phyloP scores from a whole-genome alignment of 2,797 vertebrate genomes.

The Champsocephalus esox region DNA sequence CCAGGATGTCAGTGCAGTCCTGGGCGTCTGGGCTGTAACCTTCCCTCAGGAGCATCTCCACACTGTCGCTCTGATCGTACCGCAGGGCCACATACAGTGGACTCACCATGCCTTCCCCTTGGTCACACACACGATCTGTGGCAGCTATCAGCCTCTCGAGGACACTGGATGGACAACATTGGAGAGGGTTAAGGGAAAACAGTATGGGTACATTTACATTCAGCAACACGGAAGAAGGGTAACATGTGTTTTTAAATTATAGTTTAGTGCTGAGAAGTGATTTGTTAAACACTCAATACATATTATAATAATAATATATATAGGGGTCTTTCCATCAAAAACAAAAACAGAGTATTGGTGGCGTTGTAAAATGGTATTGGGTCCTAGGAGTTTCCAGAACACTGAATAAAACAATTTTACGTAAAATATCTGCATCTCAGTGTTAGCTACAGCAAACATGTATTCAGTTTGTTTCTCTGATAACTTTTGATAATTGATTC shows the following conservation, averaged over 20 bases:
- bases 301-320: too few relatives aligned
- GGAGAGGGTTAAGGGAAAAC: background rate
- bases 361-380: too few relatives aligned
- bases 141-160: slow-evolving; percentile 86
- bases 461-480: too few relatives aligned
- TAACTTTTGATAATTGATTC: too few relatives aligned
- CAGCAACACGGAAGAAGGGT: background rate
- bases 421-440: too few relatives aligned
- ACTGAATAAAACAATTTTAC: too few relatives aligned
- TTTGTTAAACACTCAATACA: background rate
- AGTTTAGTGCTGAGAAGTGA: background rate
- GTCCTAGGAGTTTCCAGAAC: too few relatives aligned
- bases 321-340: too few relatives aligned
- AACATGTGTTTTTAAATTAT: background rate
- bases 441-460: too few relatives aligned
- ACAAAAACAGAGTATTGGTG: too few relatives aligned
- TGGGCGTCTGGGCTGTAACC: slow-evolving; percentile 93
- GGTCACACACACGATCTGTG: slow-evolving; percentile 87
- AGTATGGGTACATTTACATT: background rate
- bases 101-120: slow-evolving; percentile 86
- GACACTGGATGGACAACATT: slow-evolving; percentile 74
- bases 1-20: slow-evolving; percentile 72
- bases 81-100: slow-evolving; percentile 90
- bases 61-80: slow-evolving; percentile 64
- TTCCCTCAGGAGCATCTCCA: slow-evolving; percentile 81